These are phyloP conservation scores for Philypnodon macrostomus DNA, from an alignment of 2,797 vertebrate species.

Conservation along the genomic window DNA sequence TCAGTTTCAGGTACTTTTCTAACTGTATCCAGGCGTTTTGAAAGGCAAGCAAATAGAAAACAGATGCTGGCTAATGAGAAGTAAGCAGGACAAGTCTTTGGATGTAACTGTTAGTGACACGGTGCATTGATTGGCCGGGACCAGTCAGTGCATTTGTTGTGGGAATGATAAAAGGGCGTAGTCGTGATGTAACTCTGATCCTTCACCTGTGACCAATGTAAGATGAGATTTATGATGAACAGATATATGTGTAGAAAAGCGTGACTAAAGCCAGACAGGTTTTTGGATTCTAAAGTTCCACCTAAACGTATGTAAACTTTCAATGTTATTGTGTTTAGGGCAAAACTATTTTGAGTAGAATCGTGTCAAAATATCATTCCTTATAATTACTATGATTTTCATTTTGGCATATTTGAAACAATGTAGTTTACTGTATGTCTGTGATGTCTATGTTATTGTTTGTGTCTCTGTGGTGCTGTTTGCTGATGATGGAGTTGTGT, in stretches of 20 bases:
- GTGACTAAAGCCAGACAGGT: constrained; percentile 26
- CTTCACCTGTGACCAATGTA: constrained; percentile 58
- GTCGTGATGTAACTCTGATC: constrained; percentile 24
- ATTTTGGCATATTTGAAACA: constrained; percentile 13
- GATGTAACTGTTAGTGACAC: constrained; percentile 62
- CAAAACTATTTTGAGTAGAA: too few species aligned
- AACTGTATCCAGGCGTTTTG: constrained; percentile 19
- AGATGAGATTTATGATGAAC: constrained; percentile 30
- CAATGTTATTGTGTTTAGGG: too few species aligned
- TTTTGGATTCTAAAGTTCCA: constrained; percentile 19
- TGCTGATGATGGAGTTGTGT: constrained; percentile 29
- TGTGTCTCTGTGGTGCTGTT: constrained; percentile 22
- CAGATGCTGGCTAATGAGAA: constrained; percentile 66
- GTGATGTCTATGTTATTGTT: constrained; percentile 5
- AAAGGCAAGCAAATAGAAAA: constrained; percentile 61
- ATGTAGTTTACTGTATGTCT: background rate
- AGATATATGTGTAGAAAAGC: constrained; percentile 31
- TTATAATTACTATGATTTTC: constrained; percentile 24
- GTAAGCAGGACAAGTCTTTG: constrained; percentile 52
- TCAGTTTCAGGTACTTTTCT: constrained; percentile 48
- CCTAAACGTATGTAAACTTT: too few species aligned
- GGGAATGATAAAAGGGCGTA: constrained; percentile 15
- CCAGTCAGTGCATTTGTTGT: too few species aligned
- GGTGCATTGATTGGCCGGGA: constrained; percentile 47
- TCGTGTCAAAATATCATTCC: background rate